Base-by-base conservation (phyloP, 2,113 vertebrate genomes). In the Gorsachius goisagi region DNA sequence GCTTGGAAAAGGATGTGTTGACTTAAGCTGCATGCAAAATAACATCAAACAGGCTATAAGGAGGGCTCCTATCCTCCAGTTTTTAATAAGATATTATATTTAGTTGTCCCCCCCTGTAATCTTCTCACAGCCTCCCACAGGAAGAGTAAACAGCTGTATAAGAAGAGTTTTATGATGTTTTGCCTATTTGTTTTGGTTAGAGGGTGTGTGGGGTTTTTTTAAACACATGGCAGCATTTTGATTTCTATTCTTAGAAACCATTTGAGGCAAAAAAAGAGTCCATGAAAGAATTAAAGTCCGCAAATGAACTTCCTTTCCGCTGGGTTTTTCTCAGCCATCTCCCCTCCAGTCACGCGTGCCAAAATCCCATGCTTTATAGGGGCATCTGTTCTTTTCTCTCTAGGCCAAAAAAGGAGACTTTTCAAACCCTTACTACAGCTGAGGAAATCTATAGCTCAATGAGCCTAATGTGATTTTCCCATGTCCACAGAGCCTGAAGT, bases 321-420 rank as follows among this genome's bases (percentile, higher is more conserved):
- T 21, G 33, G 26, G n/a, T 88, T 95, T 96, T 96, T 96, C 92
- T 96, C 90, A 96, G 90, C 64, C 86, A 82, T 96, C 85, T 94
- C 86, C 76, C 80, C 80, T 95, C 64, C 73, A 96, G 94, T 79
- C 76, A 89, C 7, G 53, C 49, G 6, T 96, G 96, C 94, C 96
- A 97, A 94, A 96, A 94, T 96, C 96, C 75, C 94, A 77, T 85
- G 93, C 93, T 96, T 96, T 93, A 94, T 66, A 96, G 91, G 91
- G 88, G 85, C 85, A 96, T 96, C 93, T 96, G 89, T 83, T 96
- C 74, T 80, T 80, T 79, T 93, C 91, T 93, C 85, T 95, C 78
- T 95, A 88, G 74, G 78, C 95, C 95, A 96, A 96, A 97, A 96
- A 97, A 96, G 95, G 94, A 96, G 75, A 95, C 82, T 94, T 93